Percentiles rank a stretch among this genome's conserved stretches.
Conservation (phyloP, 2,797 vertebrate species). For the Geotrypetes seraphini region DNA sequence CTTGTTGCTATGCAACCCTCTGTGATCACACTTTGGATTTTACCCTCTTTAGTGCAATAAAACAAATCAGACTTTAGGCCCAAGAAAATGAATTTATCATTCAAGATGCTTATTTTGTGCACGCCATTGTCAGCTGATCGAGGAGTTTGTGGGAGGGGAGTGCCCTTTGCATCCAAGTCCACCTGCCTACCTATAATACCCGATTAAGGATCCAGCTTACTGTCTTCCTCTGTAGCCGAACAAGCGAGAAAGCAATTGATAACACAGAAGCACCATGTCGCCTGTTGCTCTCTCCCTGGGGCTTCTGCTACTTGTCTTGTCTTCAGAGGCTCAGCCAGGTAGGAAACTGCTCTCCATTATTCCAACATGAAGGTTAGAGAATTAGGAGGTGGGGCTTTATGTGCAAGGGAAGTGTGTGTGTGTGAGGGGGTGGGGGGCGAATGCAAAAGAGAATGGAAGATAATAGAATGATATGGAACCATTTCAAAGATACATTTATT, state of each 20-base stretch:
- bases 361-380: background rate
- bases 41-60: conserved; percentile 11
- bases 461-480: too few relatives aligned
- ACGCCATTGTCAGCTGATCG: background rate
- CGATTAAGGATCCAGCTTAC: background rate
- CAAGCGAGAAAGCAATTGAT: too few relatives aligned
- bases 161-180: background rate
- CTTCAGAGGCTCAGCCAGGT: conserved; percentile 12
- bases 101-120: background rate
- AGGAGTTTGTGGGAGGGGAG: fast-evolving
- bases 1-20: background rate
- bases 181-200: background rate
- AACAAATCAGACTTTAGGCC: too few relatives aligned
- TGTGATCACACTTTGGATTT: background rate
- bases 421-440: background rate
- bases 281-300: background rate
- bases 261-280: too few relatives aligned
- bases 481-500: too few relatives aligned
- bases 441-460: background rate
- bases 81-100: too few relatives aligned
- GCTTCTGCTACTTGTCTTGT: background rate
- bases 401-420: too few relatives aligned
- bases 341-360: background rate
- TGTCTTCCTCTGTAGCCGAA: too few relatives aligned
- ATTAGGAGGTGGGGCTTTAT: background rate